These are phyloP conservation scores for Pagrus major DNA, from an alignment of 2,113 vertebrate genomes.

Conservation along the genomic window DNA sequence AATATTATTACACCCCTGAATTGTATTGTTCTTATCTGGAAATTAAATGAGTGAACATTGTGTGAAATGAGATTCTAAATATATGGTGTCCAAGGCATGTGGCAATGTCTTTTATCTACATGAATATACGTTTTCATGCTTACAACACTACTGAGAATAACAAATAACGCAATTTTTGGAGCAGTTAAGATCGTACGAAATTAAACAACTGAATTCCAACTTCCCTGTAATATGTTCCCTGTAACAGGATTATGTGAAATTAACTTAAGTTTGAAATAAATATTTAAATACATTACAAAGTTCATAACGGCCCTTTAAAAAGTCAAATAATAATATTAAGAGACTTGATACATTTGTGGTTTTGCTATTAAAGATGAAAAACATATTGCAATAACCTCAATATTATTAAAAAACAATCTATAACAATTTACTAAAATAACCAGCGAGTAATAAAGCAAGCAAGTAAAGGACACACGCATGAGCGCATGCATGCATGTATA, in stretches of 20 bases:
- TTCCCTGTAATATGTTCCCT: neutral
- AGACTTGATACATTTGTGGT: neutral
- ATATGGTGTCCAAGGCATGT: slow-evolving; percentile 13
- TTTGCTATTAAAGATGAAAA: neutral
- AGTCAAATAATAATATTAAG: neutral
- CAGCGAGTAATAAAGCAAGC: neutral
- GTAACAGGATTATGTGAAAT: no score
- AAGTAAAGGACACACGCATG: slow-evolving; percentile 9
- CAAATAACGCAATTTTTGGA: neutral
- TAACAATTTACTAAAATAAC: neutral
- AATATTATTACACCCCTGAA: slow-evolving; percentile 1
- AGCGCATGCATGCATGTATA: slow-evolving; percentile 23
- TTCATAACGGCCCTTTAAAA: neutral
- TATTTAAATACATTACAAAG: neutral
- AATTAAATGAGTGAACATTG: neutral
- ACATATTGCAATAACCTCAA: neutral
- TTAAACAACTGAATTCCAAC: neutral
- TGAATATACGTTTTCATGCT: neutral
- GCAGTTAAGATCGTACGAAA: neutral
- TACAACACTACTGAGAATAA: neutral
- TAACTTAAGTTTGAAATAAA: neutral
- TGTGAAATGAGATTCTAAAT: slow-evolving; percentile 5
- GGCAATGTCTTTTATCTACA: neutral
- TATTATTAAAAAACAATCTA: neutral
- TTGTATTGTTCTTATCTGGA: neutral